phyloP scores from a whole-genome alignment of 1,140 invertebrate genomes.

The Brachionus paranguensis region DNA sequence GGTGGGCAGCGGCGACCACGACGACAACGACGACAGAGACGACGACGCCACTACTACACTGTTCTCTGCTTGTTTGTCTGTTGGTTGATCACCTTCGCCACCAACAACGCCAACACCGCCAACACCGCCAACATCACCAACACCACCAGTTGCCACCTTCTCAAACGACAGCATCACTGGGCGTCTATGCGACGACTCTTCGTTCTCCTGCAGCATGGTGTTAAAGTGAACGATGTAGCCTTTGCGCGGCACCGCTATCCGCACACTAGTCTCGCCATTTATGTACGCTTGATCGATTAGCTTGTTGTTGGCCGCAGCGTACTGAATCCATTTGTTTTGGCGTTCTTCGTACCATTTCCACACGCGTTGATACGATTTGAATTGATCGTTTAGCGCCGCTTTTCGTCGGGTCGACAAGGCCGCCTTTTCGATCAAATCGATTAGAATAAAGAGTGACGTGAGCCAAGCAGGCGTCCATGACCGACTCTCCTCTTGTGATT shows the following conservation, averaged over 20 bases:
- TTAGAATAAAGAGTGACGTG: slow-evolving; percentile 67
- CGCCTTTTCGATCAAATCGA: slow-evolving; percentile 76
- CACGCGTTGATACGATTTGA: slow-evolving; percentile 57
- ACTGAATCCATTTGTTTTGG: slow-evolving; percentile 72
- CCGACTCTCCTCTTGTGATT: too few relatives aligned
- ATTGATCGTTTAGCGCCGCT: slow-evolving; percentile 61
- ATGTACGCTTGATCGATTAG: slow-evolving; percentile 75
- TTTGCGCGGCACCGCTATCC: slow-evolving; percentile 54
- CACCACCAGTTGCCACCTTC: neutral
- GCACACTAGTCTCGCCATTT: slow-evolving; percentile 18
- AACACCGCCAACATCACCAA: too few relatives aligned
- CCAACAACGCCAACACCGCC: too few relatives aligned
- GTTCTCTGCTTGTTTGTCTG: too few relatives aligned
- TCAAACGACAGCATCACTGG: slow-evolving; percentile 70
- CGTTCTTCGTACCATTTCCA: slow-evolving; percentile 84
- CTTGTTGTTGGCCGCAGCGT: slow-evolving; percentile 69
- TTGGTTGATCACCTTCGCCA: too few relatives aligned
- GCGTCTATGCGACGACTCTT: slow-evolving; percentile 74
- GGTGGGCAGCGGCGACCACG: neutral
- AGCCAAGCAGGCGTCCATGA: slow-evolving; percentile 66
- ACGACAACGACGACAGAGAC: neutral
- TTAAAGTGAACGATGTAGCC: slow-evolving; percentile 73
- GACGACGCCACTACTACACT: too few relatives aligned
- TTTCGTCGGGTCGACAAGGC: slow-evolving; percentile 67
- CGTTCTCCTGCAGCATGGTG: slow-evolving; percentile 67